Evolutionary conservation across 92 coral and sea anemone species (phyloP).

Genomic region (Chrysogorgia sp.): DNA sequence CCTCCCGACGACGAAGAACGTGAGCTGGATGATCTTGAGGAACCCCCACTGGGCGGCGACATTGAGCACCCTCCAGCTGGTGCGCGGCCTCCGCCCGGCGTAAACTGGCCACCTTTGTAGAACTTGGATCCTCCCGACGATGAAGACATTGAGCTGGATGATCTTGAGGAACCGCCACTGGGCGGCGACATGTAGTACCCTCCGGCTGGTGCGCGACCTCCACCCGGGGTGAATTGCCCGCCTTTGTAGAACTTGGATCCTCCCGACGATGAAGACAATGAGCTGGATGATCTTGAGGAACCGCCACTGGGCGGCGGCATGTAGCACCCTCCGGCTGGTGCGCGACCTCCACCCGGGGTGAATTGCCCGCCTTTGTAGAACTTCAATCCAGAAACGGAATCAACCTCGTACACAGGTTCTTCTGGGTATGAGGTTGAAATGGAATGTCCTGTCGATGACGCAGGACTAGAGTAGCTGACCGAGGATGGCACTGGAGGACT

Average conservation of each 20-base stretch:
- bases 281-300: background rate
- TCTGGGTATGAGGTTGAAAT: too few species aligned
- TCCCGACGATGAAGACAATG: background rate
- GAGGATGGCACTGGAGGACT: too few species aligned
- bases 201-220: conserved; percentile 26
- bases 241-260: conserved; percentile 16
- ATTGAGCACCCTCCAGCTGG: too few species aligned
- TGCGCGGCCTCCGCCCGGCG: too few species aligned
- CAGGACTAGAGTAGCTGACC: too few species aligned
- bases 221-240: conserved; percentile 44
- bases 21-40: background rate
- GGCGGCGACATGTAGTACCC: conserved; percentile 33
- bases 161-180: background rate
- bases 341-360: too few species aligned
- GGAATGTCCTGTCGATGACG: too few species aligned
- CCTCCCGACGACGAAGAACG: background rate
- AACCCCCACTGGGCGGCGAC: background rate
- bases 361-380: too few species aligned
- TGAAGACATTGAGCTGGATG: background rate
- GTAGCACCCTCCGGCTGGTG: too few species aligned
- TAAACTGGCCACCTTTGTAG: conserved; percentile 40
- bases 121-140: conserved; percentile 2
- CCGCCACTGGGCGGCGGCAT: background rate
- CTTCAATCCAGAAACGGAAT: too few species aligned
- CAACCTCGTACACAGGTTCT: too few species aligned